phyloP scores from a whole-genome alignment of 53 echinoderm and acorn worm species.

The Antedon mediterranea region DNA sequence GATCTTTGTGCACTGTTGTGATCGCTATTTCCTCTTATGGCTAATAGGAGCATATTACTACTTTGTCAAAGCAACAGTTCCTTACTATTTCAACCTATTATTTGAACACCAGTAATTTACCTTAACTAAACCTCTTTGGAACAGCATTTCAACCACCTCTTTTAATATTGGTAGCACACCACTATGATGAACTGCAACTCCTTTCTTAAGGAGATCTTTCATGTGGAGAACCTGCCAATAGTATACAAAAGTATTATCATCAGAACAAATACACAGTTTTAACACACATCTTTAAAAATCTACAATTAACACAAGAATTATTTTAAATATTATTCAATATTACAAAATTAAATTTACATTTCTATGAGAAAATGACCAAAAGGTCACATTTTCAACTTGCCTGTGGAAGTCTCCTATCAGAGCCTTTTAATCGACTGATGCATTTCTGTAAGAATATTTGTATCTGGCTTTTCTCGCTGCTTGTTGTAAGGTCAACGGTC shows the following conservation, averaged over 20 bases:
- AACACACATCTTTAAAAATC: too few species aligned
- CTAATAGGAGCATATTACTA: too few species aligned
- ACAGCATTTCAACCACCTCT: conserved; percentile 94
- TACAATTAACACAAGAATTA: too few species aligned
- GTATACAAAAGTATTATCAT: background rate
- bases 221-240: conserved; percentile 55
- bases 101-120: too few species aligned
- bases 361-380: too few species aligned
- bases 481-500: conserved; percentile 67
- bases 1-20: too few species aligned
- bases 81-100: too few species aligned
- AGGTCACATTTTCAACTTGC: conserved; percentile 8
- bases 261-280: too few species aligned
- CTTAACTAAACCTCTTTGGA: conserved; percentile 88
- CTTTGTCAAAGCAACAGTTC: too few species aligned
- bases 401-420: conserved; percentile 73
- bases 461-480: conserved; percentile 78
- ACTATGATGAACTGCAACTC: conserved; percentile 90
- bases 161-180: conserved; percentile 91
- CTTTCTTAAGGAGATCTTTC: conserved; percentile 63
- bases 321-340: too few species aligned
- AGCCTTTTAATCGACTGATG: conserved; percentile 56
- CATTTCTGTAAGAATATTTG: conserved; percentile 81
- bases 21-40: too few species aligned
- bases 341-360: too few species aligned